phyloP scores from a whole-genome alignment of 2,113 vertebrate species.

The Daboia siamensis region DNA sequence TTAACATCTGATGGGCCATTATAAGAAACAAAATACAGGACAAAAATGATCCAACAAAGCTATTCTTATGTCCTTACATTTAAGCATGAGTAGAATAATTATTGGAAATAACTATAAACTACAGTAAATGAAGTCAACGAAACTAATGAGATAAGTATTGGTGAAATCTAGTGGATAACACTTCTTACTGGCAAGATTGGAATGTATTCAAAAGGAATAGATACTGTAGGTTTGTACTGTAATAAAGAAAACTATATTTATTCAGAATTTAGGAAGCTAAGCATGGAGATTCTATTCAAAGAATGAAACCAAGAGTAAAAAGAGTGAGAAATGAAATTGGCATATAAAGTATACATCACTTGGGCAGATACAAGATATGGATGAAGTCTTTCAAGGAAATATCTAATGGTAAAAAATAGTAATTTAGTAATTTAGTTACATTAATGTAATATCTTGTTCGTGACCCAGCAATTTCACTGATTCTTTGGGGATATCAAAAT shows the following conservation, averaged over 20 bases:
- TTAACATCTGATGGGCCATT: not conserved
- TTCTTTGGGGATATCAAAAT: not conserved
- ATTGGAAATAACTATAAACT: not conserved
- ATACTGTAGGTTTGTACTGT: not conserved
- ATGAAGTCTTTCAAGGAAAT: not conserved
- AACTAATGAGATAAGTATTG: not conserved
- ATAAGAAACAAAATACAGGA: not conserved
- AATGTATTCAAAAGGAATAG: not conserved
- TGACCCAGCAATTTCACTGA: not conserved
- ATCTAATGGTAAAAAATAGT: not conserved
- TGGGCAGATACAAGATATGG: no score
- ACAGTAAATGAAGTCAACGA: not conserved
- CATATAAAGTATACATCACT: not conserved
- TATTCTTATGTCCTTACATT: not conserved
- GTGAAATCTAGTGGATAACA: not conserved
- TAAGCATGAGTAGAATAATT: not conserved
- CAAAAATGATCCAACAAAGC: not conserved
- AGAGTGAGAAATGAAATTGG: not conserved
- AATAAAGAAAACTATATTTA: not conserved
- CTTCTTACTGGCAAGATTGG: not conserved
- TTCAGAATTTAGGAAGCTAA: not conserved
- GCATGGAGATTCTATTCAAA: not conserved
- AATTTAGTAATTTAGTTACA: not conserved
- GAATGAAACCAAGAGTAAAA: not conserved
- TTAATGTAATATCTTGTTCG: not conserved